These are phyloP conservation scores for Stichodactyla helianthus DNA, from an alignment of 64 coral and sea anemone genomes.

Conservation along the genomic window DNA sequence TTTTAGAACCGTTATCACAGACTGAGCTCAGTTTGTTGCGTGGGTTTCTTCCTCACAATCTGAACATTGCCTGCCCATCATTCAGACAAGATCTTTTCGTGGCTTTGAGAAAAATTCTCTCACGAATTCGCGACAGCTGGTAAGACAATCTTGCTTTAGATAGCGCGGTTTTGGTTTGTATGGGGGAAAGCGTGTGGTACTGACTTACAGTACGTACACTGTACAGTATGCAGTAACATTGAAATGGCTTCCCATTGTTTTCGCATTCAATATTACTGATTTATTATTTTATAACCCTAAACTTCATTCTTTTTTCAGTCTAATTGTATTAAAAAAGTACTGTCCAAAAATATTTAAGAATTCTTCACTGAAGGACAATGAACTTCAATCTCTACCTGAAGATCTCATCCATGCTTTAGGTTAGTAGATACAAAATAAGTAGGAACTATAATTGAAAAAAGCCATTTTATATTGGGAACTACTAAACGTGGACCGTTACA, in stretches of 20 bases:
- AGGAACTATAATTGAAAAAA: too few species aligned
- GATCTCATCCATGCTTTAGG: not conserved
- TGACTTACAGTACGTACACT: not conserved
- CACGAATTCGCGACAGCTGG: constrained; percentile 54
- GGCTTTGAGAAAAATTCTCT: constrained; percentile 34
- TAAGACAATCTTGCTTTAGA: not conserved
- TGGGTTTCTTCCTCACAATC: constrained; percentile 41
- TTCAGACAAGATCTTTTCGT: constrained; percentile 64
- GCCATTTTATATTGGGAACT: too few species aligned
- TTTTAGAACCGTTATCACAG: constrained; percentile 39
- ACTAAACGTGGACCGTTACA: too few species aligned
- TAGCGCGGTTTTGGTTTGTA: too few species aligned
- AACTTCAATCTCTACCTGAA: not conserved
- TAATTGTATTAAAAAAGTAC: not conserved
- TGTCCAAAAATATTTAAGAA: constrained; percentile 10
- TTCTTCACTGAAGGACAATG: not conserved
- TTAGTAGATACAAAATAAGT: not conserved
- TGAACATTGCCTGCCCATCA: constrained; percentile 49
- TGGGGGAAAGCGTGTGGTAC: not conserved
- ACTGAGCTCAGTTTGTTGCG: constrained; percentile 31
- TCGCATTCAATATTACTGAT: not conserved
- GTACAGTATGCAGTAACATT: too few species aligned
- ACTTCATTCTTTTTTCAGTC: not conserved
- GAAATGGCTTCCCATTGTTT: too few species aligned
- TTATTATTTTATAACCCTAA: not conserved